Percentiles rank a stretch among this genome's conserved stretches.
Conservation (phyloP, 2,797 vertebrate species). For the Sus cebifrons region DNA sequence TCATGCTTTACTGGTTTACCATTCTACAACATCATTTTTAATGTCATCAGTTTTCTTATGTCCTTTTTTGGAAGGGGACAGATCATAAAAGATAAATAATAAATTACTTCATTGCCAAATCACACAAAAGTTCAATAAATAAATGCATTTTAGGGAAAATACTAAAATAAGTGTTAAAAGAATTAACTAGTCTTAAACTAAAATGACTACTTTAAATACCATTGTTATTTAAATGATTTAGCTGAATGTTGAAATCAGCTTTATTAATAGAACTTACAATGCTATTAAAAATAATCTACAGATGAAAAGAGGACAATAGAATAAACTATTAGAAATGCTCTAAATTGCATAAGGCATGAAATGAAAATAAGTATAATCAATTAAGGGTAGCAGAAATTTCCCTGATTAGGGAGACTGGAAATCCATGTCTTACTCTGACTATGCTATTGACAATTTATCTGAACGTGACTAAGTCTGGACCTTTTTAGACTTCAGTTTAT, state of each 20-base stretch:
- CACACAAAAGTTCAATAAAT: not conserved
- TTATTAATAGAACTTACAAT: not conserved
- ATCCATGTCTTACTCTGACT: not conserved
- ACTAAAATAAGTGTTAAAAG: not conserved
- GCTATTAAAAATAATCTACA: not conserved
- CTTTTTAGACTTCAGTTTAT: constrained; percentile 46
- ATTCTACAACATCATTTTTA: not conserved
- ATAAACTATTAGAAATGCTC: not conserved
- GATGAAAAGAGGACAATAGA: not conserved
- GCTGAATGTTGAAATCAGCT: not conserved
- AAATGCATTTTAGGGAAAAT: not conserved
- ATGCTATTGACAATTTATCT: not conserved
- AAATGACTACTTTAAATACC: not conserved
- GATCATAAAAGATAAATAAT: not conserved
- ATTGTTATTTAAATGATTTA: not conserved
- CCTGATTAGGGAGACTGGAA: not conserved
- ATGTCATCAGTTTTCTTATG: not conserved
- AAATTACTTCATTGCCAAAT: not conserved
- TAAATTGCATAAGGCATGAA: not conserved
- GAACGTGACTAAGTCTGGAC: constrained; percentile 55
- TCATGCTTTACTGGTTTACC: not conserved
- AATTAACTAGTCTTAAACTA: not conserved
- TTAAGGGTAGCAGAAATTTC: not conserved
- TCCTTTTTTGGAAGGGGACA: not conserved
- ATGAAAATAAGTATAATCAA: not conserved